Percentiles rank a stretch among this genome's conserved stretches.
phyloP scores from a whole-genome alignment of 1,140 invertebrate genomes.

The Drosophila murphyi region DNA sequence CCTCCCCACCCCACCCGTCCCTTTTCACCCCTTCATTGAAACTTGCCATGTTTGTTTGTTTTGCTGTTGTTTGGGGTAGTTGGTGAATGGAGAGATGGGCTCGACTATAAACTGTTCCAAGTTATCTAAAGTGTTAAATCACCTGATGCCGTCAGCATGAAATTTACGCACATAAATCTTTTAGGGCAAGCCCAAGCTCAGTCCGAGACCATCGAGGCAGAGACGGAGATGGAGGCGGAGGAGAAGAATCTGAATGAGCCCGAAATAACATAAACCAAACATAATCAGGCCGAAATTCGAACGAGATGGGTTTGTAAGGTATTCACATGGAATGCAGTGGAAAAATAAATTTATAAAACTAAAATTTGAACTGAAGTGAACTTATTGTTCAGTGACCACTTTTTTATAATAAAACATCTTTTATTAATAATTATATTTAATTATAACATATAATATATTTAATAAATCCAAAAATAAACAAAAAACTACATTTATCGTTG shows the following conservation, averaged over 20 bases:
- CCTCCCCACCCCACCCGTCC: slow-evolving; percentile 5
- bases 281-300: slow-evolving; percentile 63
- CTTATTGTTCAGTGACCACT: too few species aligned
- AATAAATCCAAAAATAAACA: too few species aligned
- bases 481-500: too few species aligned
- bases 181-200: slow-evolving; percentile 56
- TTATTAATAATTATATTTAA: too few species aligned
- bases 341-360: background rate
- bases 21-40: background rate
- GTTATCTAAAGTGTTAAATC: slow-evolving; percentile 84
- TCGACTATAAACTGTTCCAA: slow-evolving; percentile 76
- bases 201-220: slow-evolving; percentile 22
- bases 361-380: too few species aligned
- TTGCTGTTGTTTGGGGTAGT: background rate
- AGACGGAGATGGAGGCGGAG: slow-evolving; percentile 48
- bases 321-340: background rate
- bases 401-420: too few species aligned
- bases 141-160: slow-evolving; percentile 84
- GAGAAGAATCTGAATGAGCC: slow-evolving; percentile 53
- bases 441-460: too few species aligned
- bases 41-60: slow-evolving; percentile 37
- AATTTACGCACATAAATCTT: slow-evolving; percentile 83
- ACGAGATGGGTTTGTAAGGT: slow-evolving; percentile 39
- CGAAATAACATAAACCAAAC: slow-evolving; percentile 77
- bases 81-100: background rate